phyloP scores from a whole-genome alignment of 2,113 vertebrate genomes.

The Pterocles orientalis region DNA sequence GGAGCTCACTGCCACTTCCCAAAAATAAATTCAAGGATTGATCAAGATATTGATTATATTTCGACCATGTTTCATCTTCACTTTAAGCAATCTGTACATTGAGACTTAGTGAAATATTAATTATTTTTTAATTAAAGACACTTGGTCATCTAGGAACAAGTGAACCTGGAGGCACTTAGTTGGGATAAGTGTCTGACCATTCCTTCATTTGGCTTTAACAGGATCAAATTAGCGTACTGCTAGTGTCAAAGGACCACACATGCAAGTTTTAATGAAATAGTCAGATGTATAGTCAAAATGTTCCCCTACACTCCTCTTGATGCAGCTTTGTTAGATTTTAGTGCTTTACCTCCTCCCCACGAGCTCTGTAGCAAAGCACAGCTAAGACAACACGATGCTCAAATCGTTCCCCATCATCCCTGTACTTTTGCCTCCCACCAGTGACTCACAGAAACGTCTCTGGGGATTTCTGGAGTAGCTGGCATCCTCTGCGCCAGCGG shows the following conservation, averaged over 20 bases:
- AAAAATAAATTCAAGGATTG: neutral
- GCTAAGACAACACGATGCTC: neutral
- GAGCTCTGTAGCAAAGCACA: neutral
- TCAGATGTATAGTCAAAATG: rapidly evolving
- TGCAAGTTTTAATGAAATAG: neutral
- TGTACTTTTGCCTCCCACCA: neutral
- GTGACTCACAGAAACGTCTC: neutral
- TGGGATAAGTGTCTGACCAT: rapidly evolving
- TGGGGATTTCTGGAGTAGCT: neutral
- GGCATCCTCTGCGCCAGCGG: neutral
- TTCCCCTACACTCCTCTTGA: neutral
- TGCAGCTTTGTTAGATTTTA: neutral
- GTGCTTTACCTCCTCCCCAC: neutral
- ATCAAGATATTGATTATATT: neutral
- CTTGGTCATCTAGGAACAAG: neutral
- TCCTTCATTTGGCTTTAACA: neutral
- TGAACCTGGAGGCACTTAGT: too few species aligned
- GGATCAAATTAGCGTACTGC: neutral
- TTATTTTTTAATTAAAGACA: neutral
- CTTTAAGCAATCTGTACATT: neutral
- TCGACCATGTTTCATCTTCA: neutral
- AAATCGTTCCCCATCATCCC: neutral
- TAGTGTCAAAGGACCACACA: rapidly evolving
- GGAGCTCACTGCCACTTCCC: neutral
- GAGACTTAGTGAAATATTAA: neutral